A percentile compares a stretch with the other conserved stretches of the same genome.
Evolutionary conservation across 2,797 vertebrate species (phyloP).

Genomic region (Dipus sagitta): DNA sequence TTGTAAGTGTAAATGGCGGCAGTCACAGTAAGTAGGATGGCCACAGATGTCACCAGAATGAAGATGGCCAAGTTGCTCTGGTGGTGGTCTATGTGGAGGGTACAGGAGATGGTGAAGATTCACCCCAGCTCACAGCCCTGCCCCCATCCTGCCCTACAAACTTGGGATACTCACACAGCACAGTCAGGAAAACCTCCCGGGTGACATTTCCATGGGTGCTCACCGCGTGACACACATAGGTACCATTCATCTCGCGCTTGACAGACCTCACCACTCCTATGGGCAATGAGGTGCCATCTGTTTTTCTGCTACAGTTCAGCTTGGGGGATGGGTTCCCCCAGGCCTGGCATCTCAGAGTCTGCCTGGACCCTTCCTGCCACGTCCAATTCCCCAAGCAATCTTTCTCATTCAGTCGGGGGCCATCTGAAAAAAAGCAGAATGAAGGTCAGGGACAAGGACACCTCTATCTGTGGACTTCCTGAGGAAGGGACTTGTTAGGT

Average conservation of each 20-base stretch:
- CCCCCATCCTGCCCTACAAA: neutral
- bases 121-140: neutral
- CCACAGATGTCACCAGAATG: fast-evolving
- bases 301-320: constrained; percentile 60
- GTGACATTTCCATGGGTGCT: neutral
- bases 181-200: neutral
- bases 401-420: constrained; percentile 47
- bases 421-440: constrained; percentile 70
- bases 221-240: constrained; percentile 64
- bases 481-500: too few species aligned
- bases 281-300: neutral
- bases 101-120: neutral
- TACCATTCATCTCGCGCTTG: neutral
- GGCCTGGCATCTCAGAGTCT: constrained; percentile 70
- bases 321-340: constrained; percentile 73
- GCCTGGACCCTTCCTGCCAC: constrained; percentile 61
- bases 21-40: fast-evolving
- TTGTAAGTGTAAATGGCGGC: neutral
- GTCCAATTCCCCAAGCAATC: constrained; percentile 72
- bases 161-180: constrained; percentile 72
- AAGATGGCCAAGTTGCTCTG: neutral
- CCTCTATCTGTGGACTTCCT: neutral
- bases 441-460: neutral
- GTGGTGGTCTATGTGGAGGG: neutral
- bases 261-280: neutral